phyloP scores from a whole-genome alignment of 2,888 invertebrate species.

The Seira sanloemensis region DNA sequence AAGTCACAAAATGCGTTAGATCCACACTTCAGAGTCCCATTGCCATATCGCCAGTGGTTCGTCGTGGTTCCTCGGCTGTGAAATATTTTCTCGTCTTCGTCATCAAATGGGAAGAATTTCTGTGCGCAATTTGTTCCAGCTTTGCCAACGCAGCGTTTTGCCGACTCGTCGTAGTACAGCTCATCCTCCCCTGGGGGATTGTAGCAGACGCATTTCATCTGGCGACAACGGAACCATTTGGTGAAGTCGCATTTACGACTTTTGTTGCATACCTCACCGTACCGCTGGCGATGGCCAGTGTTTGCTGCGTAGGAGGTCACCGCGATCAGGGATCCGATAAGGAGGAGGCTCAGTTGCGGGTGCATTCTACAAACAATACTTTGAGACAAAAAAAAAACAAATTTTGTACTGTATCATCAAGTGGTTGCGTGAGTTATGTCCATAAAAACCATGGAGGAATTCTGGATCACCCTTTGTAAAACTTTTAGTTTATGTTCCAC shows the following conservation, averaged over 20 bases:
- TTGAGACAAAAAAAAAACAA: not conserved
- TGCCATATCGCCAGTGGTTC: conserved; percentile 68
- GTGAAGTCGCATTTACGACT: conserved; percentile 68
- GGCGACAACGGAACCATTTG: conserved; percentile 57
- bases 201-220: conserved; percentile 63
- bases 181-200: conserved; percentile 41
- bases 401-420: conserved; percentile 25
- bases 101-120: conserved; percentile 67
- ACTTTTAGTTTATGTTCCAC: too few species aligned
- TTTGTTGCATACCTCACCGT: conserved; percentile 57
- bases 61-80: conserved; percentile 65
- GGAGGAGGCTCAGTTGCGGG: conserved; percentile 17
- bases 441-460: too few species aligned
- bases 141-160: conserved; percentile 55
- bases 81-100: conserved; percentile 62
- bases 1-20: conserved; percentile 61
- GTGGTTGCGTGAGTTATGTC: too few species aligned
- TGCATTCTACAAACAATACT: conserved; percentile 31
- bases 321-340: conserved; percentile 23
- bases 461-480: too few species aligned
- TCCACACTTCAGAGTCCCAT: conserved; percentile 65
- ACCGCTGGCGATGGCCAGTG: conserved; percentile 64
- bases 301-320: conserved; percentile 22
- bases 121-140: conserved; percentile 59
- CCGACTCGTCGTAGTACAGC: conserved; percentile 52